Evolutionary conservation across 2,888 invertebrate species (phyloP), one percentile per base, ranked within the genome.

Genomic region (Halocaridina rubra): DNA sequence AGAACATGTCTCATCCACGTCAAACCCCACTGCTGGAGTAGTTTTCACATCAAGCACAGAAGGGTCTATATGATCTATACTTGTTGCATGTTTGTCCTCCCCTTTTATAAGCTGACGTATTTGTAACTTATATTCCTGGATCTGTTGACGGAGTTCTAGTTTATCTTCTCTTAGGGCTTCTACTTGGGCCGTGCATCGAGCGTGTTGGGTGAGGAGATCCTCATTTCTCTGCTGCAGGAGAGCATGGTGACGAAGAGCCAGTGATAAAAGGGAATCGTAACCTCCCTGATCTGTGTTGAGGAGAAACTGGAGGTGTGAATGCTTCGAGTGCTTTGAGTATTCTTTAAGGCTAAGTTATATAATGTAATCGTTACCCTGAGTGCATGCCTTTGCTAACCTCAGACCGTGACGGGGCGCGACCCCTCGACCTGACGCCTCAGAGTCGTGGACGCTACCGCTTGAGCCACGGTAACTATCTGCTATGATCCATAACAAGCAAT

Each of bases 91-190:
- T n/a, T 19, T 33, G 22, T 7, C 7, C 10, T 29, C 16, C 19
- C 39, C 69, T 3, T 53, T 53, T 69, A 32, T n/a, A 5, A 79
- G n/a, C 22, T 16, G 24, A n/a, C 46, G 79, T 1, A 79, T 7
- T n/a, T 67, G 69, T 29, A 29, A n/a, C 53, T 79, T 79, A 30
- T 53, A 69, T 13, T 79, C 69, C 53, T 69, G 69, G 0, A 79
- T 33, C 46, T 79, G 79, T 10, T 69, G 69, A n/a, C 79, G 69
- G 19, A 79, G 79, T n/a, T 80, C 81, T 8, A 57, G 72, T 19
- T 69, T 53, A 74, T 72, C 76, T 59, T 85, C 71, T 53, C 67
- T 57, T 46, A 78, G 71, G n/a, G 72, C 79, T 22, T 77, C 64
- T 2, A 86, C 24, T 57, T 71, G 61, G 29, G 75, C 78, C 16